Evolutionary conservation across 2,113 vertebrate genomes (phyloP), one percentile per base, ranked within the genome.

Genomic region (Zapus hudsonius): DNA sequence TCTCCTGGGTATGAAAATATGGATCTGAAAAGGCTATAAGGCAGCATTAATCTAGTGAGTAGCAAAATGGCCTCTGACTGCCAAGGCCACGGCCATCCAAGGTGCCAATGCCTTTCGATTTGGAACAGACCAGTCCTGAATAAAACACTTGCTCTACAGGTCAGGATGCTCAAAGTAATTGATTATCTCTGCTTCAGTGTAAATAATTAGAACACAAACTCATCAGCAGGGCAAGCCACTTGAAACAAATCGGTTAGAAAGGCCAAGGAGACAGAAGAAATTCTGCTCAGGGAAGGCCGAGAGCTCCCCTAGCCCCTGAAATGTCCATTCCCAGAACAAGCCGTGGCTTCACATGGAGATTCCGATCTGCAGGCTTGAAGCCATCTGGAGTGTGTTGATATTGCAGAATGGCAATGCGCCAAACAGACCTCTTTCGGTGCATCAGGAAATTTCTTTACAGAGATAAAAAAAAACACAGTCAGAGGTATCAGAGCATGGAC

Each of bases 181-280:
- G 90, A 96, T 97, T 66, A 84, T 75, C 44, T 91, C 38, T 94
- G 44, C 63, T 89, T 85, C 64, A 22, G 38, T 84, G 44, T 87
- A 85, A 94, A 93, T 92, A 91, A 95, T 93, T 67, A 84, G 47
- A 88, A 90, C 42, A 93, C 19, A 57, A 11, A 52, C 47, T 89
- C 67, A 78, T 93, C 86, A 93, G 66, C n/a, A 84, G 90, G 47
- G 61, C 70, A 88, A 86, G 70, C 16, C 38, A 74, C 74, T 52
- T 38, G 67, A 95, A 94, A 90, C 69, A 82, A 94, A 95, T 95
- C 61, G 3, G 90, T 93, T 87, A 69, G 79, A 95, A 95, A 95
- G 85, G 42, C 69, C 72, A 79, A 69, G 33, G 42, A 96, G 79
- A 76, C 36, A 61, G 25, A 66, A 27, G 40, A 64, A 90, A 75